These are phyloP conservation scores for Drosophila rubida DNA, from an alignment of 2,888 invertebrate genomes.

Conservation along the genomic window DNA sequence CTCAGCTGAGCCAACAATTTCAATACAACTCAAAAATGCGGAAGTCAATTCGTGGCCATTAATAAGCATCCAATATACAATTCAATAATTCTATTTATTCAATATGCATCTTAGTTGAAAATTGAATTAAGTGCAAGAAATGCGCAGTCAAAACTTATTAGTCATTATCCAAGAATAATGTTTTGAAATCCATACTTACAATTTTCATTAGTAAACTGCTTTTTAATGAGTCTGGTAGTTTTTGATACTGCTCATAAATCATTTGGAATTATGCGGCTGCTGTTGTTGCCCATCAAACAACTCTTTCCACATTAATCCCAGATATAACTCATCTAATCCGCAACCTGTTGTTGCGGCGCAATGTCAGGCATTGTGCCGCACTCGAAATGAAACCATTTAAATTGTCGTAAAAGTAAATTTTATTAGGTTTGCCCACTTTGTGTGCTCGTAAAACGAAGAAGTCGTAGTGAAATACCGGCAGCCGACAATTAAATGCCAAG, in stretches of 20 bases:
- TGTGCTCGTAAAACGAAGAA: constrained; percentile 76
- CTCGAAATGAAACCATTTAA: constrained; percentile 74
- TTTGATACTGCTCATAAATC: neutral
- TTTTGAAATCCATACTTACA: no score
- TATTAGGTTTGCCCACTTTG: constrained; percentile 71
- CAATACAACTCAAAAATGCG: neutral
- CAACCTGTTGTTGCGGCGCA: constrained; percentile 45
- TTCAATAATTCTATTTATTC: neutral
- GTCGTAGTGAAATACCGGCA: constrained; percentile 32
- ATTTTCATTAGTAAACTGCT: no score
- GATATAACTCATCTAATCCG: constrained; percentile 16
- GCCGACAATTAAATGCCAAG: constrained; percentile 78
- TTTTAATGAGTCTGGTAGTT: no score
- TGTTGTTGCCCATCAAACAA: neutral
- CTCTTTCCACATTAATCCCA: constrained; percentile 10
- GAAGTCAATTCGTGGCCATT: neutral
- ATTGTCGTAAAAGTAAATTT: constrained; percentile 80
- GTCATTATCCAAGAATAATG: no score
- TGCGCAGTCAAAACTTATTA: no score
- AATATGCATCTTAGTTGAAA: no score
- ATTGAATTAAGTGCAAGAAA: no score
- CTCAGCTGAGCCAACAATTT: constrained; percentile 2
- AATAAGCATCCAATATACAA: neutral
- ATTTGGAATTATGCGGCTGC: neutral
- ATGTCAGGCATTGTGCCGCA: constrained; percentile 16